phyloP scores from a whole-genome alignment of 1,140 invertebrate species.

The Charaxes varanes region DNA sequence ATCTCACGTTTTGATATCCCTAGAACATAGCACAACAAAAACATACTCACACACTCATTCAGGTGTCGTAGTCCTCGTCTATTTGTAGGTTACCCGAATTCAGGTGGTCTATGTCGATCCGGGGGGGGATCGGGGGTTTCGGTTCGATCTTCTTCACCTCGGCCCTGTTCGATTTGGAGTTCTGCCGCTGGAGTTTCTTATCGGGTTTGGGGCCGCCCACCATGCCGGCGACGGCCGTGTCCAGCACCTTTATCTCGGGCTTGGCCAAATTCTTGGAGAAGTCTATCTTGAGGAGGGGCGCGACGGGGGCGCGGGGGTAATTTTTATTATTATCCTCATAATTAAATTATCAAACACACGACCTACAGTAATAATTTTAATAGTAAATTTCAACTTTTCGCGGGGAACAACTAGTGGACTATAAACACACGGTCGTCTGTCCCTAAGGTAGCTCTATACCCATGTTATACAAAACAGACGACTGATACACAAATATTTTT shows the following conservation, averaged over 20 bases:
- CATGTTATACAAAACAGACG: too few relatives aligned
- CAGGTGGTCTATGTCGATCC: slow-evolving; percentile 43
- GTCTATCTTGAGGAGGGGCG: slow-evolving; percentile 61
- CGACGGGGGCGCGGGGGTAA: slow-evolving; percentile 28
- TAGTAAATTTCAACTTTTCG: too few relatives aligned
- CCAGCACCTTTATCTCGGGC: slow-evolving; percentile 62
- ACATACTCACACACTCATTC: too few relatives aligned
- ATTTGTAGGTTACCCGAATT: slow-evolving; percentile 60
- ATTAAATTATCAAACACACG: too few relatives aligned
- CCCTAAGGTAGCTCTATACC: too few relatives aligned
- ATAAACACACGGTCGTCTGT: too few relatives aligned
- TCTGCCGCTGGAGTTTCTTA: slow-evolving; percentile 45
- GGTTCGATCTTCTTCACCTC: slow-evolving; percentile 38
- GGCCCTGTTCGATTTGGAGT: slow-evolving; percentile 33
- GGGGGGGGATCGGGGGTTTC: slow-evolving; percentile 26
- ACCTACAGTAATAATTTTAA: too few relatives aligned
- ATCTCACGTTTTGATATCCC: too few relatives aligned
- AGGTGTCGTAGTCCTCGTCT: slow-evolving; percentile 69
- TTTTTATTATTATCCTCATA: too few relatives aligned
- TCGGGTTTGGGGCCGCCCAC: slow-evolving; percentile 34
- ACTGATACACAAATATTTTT: too few relatives aligned
- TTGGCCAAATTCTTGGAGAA: slow-evolving; percentile 49
- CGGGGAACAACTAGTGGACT: too few relatives aligned
- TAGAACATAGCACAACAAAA: too few relatives aligned
- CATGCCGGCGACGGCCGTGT: slow-evolving; percentile 34